Percentiles rank a stretch among this genome's conserved stretches.
Conservation (phyloP, 2,797 vertebrate genomes). For the Bradypodion ventrale region DNA sequence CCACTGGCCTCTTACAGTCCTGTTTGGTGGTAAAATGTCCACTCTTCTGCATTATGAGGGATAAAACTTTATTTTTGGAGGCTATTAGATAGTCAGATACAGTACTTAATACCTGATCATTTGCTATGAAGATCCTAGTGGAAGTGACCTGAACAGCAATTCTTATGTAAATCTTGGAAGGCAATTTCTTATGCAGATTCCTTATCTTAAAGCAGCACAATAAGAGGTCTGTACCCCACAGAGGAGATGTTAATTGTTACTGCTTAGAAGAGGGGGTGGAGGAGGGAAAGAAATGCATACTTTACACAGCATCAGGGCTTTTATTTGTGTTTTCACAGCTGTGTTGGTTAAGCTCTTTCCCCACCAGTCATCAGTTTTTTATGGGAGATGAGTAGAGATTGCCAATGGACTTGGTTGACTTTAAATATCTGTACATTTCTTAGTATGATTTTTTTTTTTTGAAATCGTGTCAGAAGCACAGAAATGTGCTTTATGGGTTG, state of each 20-base stretch:
- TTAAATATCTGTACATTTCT: conserved; percentile 56
- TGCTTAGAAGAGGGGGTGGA: conserved; percentile 5
- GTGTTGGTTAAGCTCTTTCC: conserved; percentile 27
- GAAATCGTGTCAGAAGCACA: too few relatives aligned
- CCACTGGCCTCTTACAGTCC: too few relatives aligned
- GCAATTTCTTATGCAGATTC: conserved; percentile 77
- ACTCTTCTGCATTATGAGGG: conserved; percentile 68
- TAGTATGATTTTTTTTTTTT: too few relatives aligned
- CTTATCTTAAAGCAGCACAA: conserved; percentile 50
- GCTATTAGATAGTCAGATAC: conserved; percentile 75
- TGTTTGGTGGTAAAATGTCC: conserved; percentile 61
- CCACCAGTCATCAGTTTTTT: conserved; percentile 12
- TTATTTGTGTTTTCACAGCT: conserved; percentile 55
- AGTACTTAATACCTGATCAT: conserved; percentile 76
- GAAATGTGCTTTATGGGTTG: too few relatives aligned
- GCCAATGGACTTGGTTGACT: conserved; percentile 51
- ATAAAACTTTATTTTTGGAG: conserved; percentile 68
- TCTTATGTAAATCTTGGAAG: conserved; percentile 74
- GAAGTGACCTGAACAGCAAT: conserved; percentile 59
- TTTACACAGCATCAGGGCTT: conserved; percentile 50
- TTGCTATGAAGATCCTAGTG: conserved; percentile 64
- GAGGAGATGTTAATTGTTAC: conserved; percentile 54
- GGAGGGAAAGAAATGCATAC: neutral
- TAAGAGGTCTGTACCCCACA: conserved; percentile 38
- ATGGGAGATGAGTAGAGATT: conserved; percentile 54